Base-by-base conservation (phyloP, 2,797 vertebrate species). In the Peromyscus aztecus region DNA sequence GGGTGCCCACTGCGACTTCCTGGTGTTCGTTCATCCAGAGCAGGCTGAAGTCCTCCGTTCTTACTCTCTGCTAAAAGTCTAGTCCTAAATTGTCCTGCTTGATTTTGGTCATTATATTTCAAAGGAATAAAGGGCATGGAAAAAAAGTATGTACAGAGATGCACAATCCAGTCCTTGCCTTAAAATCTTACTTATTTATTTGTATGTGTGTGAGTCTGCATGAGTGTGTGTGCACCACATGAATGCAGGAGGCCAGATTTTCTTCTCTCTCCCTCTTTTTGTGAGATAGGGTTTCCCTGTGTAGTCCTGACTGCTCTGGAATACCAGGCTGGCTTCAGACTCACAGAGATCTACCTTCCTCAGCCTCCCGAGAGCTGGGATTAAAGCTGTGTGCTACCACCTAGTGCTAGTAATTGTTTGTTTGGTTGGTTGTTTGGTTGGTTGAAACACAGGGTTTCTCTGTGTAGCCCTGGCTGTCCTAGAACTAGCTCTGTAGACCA, bases 1-100 rank as follows among this genome's bases (percentile, higher is more conserved):
- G 55, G 49, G 23, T 55, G 1, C 11, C 46, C n/a, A 85, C 16
- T 31, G 43, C 23, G n/a, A 17, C 46, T 67, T 82, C 75, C 85
- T 91, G n/a, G 14, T 49, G 10, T 82, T 63, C 85, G 13, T 43
- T 84, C 77, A 73, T 77, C 88, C 43, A 84, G 88, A 95, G 85
- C 37, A 59, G 37, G 27, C 40, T 71, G 43, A 31, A 46, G 59
- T 80, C 65, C 27, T 2, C 55, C 16, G 80, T 89, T 78, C 52
- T 86, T 61, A 71, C 65, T 73, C 63, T 71, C 29, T 40, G 43
- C 37, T 85, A 69, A 90, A 89, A 55, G 34, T 59, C 65, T 37
- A 65, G 9, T 14, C 31, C 67, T 89, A 49, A 87, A 90, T 37
- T 71, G 34, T 34, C 83, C 55, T 65, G 59, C 75, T 86, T 95